Evolutionary conservation across 2,113 vertebrate species (phyloP), one percentile per base, ranked within the genome.

Genomic region (Arenaria interpres): DNA sequence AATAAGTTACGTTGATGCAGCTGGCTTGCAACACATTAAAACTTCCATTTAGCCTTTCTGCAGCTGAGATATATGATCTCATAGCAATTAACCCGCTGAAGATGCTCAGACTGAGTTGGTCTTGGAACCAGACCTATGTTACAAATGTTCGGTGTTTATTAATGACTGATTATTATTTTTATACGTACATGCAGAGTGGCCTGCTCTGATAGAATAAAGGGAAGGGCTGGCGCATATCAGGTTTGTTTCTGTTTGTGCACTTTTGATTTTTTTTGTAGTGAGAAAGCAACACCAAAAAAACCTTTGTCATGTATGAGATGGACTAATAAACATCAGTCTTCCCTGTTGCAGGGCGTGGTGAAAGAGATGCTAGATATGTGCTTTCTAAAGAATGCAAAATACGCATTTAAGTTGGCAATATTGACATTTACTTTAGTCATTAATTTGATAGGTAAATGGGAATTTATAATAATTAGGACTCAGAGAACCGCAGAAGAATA

Each of bases 41-140:
- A 93, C 75, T 96, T 96, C 68, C 37, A 62, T 84, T 97, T 95
- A 78, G 72, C 78, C 54, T 96, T 96, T 94, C 84, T 96, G 48
- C 74, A 93, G 79, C 81, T 88, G 67, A 82, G 59, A 41, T 95
- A 19, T 2, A 45, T 74, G 46, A 89, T 94, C 73, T 93, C 56
- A 66, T 1, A 60, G 33, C 64, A 96, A 23, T 96, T 95, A 94
- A 92, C 96, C 68, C 88, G n/a, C 62, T 89, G 64, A 93, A 84
- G 79, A 95, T 92, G 51, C 64, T 94, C 51, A 81, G 57, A 73
- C 89, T 54, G 75, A 54, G 76, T 84, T 96, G 88, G 76, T 85
- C 93, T 93, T 91, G 48, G 45, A 96, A 92, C 23, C 73, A 90
- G 77, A 89, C 81, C 69, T 90, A 94, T 51, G 28, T 71, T 91